phyloP scores from a whole-genome alignment of 2,888 invertebrate species.

The Heliconius sara region DNA sequence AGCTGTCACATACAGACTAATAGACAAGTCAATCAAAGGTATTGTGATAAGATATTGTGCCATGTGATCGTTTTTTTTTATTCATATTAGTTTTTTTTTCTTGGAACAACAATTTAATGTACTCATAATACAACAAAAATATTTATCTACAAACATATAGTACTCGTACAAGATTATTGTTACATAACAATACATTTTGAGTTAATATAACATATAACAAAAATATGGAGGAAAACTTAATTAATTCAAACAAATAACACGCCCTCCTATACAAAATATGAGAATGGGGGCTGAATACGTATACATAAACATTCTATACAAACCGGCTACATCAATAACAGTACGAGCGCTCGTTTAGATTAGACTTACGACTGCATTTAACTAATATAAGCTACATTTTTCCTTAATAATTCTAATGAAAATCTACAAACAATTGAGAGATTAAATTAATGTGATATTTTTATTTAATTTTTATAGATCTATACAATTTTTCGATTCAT shows the following conservation, averaged over 20 bases:
- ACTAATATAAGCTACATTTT: constrained; percentile 34
- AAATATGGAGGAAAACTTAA: constrained; percentile 60
- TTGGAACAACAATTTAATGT: not conserved
- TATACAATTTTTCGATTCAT: not conserved
- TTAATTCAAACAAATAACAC: constrained; percentile 64
- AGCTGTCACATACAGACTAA: not conserved
- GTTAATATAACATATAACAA: constrained; percentile 49
- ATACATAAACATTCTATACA: constrained; percentile 51
- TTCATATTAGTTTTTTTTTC: not conserved
- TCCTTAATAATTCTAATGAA: constrained; percentile 20
- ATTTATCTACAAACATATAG: not conserved
- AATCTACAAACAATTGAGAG: constrained; percentile 6
- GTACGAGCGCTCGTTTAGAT: constrained; percentile 66
- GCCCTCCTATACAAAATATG: constrained; percentile 62
- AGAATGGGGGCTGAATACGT: constrained; percentile 52
- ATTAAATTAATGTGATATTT: not conserved
- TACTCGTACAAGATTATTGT: constrained; percentile 13
- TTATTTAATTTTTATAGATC: not conserved
- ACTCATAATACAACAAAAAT: not conserved
- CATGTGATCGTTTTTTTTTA: not conserved
- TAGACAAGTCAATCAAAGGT: not conserved
- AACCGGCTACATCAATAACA: constrained; percentile 72
- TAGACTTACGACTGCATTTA: constrained; percentile 68
- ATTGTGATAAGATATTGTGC: not conserved
- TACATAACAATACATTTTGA: constrained; percentile 26